Conservation (phyloP, 1,140 invertebrate genomes). For the Drosophila miranda region DNA sequence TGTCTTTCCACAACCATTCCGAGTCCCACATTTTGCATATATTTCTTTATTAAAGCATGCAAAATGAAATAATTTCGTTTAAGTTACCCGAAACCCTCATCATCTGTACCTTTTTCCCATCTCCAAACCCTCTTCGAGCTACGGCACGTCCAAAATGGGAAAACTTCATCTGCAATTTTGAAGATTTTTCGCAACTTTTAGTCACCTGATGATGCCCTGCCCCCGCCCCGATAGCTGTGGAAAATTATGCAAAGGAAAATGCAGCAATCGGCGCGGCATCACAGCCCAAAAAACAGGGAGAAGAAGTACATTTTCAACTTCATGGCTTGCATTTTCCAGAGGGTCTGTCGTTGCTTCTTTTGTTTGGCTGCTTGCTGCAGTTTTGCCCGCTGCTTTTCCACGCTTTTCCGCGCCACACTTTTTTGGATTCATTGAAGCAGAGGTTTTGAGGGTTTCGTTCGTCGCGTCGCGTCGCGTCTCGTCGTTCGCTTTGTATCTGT, state of each 20-base stretch:
- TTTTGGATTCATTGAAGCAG: constrained; percentile 60
- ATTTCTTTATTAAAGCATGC: no score
- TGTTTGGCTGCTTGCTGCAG: constrained; percentile 23
- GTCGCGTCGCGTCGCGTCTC: constrained; percentile 14
- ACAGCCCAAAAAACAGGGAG: constrained; percentile 5
- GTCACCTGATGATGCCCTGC: constrained; percentile 32
- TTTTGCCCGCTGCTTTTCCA: constrained; percentile 43
- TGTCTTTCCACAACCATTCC: no score
- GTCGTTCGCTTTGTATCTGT: constrained; percentile 58
- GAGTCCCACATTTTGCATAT: no score
- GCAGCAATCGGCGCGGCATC: constrained; percentile 50
- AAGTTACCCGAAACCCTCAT: neutral
- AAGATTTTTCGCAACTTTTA: constrained; percentile 45
- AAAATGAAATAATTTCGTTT: no score
- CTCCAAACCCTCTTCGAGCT: no score
- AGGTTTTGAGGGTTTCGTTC: constrained; percentile 41
- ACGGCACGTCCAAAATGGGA: neutral
- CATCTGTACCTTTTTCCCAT: neutral
- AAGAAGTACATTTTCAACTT: constrained; percentile 29
- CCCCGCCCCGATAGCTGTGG: constrained; percentile 21
- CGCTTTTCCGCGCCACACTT: constrained; percentile 53
- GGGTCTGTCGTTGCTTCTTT: constrained; percentile 25
- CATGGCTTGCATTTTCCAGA: constrained; percentile 2
- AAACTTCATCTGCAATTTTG: constrained; percentile 8
- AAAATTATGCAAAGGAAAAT: constrained; percentile 65